Evolutionary conservation across 1,140 invertebrate genomes (phyloP).

Genomic region (Hyles vespertilio): DNA sequence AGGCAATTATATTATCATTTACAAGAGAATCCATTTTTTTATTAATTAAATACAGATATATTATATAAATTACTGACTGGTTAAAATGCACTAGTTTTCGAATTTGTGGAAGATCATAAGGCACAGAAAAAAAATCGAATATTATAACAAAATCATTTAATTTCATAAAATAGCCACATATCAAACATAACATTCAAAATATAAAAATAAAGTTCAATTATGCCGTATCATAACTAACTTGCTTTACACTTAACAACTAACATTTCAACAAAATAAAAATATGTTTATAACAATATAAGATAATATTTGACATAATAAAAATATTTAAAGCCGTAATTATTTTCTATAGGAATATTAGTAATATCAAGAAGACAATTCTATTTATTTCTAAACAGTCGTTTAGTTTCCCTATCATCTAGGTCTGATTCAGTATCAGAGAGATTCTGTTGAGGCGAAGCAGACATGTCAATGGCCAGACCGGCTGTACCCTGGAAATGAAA

Average conservation of each 20-base stretch:
- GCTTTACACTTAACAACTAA: neutral
- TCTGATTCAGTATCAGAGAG: slow-evolving; percentile 58
- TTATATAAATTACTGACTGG: no score
- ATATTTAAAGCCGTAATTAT: no score
- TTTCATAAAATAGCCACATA: neutral
- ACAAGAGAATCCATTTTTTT: no score
- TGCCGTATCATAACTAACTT: slow-evolving; percentile 25
- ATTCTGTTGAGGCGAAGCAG: slow-evolving; percentile 27
- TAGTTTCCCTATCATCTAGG: slow-evolving; percentile 36
- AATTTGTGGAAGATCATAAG: no score
- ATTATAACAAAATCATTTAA: neutral
- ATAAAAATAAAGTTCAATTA: slow-evolving; percentile 17
- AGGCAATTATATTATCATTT: no score
- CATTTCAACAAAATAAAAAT: neutral
- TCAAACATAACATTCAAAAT: slow-evolving; percentile 7
- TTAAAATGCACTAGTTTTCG: no score
- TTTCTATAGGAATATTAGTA: no score
- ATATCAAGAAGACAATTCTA: neutral
- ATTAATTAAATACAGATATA: no score
- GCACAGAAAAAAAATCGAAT: neutral
- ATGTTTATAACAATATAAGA: neutral
- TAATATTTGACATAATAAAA: no score
- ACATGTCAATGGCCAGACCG: slow-evolving; percentile 27
- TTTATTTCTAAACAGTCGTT: slow-evolving; percentile 15
- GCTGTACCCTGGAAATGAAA: slow-evolving; percentile 31